These are phyloP conservation scores for Drepanosiphum platanoidis DNA, from an alignment of 2,888 invertebrate genomes.

Conservation along the genomic window DNA sequence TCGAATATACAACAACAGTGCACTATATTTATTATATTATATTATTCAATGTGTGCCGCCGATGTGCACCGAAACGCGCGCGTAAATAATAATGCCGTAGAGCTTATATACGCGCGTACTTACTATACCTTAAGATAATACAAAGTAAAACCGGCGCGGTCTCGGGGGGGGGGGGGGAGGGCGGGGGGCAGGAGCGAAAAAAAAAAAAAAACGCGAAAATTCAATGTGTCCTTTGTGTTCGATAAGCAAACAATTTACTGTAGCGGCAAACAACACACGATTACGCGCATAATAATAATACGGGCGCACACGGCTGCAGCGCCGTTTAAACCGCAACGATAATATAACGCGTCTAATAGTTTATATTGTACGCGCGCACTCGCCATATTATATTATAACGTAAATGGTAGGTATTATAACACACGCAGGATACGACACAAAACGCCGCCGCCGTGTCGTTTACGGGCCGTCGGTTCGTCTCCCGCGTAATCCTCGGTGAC, in stretches of 20 bases:
- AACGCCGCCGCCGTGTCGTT: slow-evolving; percentile 49
- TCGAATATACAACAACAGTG: too few relatives aligned
- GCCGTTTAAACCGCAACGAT: slow-evolving; percentile 57
- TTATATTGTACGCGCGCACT: neutral
- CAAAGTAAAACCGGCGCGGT: too few relatives aligned
- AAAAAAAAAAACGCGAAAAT: slow-evolving; percentile 38
- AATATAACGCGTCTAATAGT: slow-evolving; percentile 1
- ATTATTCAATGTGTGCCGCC: too few relatives aligned
- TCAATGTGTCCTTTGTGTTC: slow-evolving; percentile 49
- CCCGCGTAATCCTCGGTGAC: slow-evolving; percentile 51
- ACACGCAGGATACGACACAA: slow-evolving; percentile 45
- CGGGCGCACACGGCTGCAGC: slow-evolving; percentile 38
- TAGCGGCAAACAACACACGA: neutral
- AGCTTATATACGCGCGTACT: too few relatives aligned
- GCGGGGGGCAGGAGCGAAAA: too few relatives aligned
- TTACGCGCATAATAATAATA: neutral
- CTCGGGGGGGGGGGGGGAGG: neutral
- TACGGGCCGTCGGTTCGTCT: slow-evolving; percentile 60
- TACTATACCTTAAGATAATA: too few relatives aligned
- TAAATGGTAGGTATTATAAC: too few relatives aligned
- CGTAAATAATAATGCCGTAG: too few relatives aligned
- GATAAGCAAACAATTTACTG: slow-evolving; percentile 43
- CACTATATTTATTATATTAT: too few relatives aligned
- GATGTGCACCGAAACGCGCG: too few relatives aligned
- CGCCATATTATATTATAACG: neutral